Evolutionary conservation across 1,140 invertebrate genomes (phyloP).

Genomic region (Orius insidiosus): DNA sequence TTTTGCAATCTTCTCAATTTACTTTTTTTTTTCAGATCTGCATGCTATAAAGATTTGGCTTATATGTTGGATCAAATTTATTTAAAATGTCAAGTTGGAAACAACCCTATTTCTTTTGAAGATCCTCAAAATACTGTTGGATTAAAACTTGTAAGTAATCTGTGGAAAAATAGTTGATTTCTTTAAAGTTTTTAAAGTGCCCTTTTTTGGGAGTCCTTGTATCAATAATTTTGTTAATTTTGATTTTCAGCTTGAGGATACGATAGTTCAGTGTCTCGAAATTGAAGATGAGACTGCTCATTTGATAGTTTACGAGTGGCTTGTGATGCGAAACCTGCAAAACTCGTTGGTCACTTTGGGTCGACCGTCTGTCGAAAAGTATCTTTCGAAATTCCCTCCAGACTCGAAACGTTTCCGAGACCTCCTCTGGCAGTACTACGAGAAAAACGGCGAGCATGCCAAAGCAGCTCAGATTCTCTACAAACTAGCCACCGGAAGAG

Average conservation of each 20-base stretch:
- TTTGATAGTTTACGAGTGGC: conserved; percentile 83
- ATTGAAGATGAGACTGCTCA: conserved; percentile 69
- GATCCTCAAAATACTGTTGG: too few relatives aligned
- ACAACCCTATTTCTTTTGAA: conserved; percentile 22
- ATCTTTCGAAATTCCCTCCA: conserved; percentile 18
- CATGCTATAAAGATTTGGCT: conserved; percentile 62
- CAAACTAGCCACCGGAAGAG: conserved; percentile 64
- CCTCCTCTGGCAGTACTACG: conserved; percentile 91
- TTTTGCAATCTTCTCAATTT: conserved; percentile 1
- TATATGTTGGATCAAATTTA: conserved; percentile 62
- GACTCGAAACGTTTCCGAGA: conserved; percentile 30
- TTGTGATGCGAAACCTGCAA: conserved; percentile 58
- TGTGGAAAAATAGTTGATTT: not conserved
- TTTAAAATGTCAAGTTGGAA: conserved; percentile 39
- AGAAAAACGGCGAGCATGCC: conserved; percentile 76
- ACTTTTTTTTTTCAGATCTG: conserved; percentile 3
- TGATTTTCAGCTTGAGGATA: conserved; percentile 13
- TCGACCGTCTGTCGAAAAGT: conserved; percentile 46
- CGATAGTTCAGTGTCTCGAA: conserved; percentile 17
- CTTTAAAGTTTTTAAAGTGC: too few relatives aligned
- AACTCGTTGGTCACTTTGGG: conserved; percentile 60
- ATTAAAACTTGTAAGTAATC: too few relatives aligned
- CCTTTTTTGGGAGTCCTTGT: too few relatives aligned
- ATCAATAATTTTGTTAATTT: too few relatives aligned
- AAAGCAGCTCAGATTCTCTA: conserved; percentile 85